A percentile compares a stretch with the other conserved stretches of the same genome.
Conservation (phyloP, 2,888 invertebrate species). For the Chloroclysta siterata region DNA sequence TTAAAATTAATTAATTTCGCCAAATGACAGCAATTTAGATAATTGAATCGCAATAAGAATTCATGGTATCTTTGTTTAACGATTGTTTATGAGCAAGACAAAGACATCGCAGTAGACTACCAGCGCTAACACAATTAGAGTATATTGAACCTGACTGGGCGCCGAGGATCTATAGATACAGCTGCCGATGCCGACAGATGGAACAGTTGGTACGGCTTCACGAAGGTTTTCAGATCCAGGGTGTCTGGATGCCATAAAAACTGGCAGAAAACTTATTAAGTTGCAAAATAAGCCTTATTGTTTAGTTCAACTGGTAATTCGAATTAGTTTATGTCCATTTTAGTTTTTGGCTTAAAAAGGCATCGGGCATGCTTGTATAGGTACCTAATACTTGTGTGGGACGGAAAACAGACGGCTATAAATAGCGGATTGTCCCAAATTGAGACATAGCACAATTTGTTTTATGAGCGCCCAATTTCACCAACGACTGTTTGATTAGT, state of each 20-base stretch:
- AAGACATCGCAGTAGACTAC: constrained; percentile 12
- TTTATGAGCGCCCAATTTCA: constrained; percentile 48
- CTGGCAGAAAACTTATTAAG: too few relatives aligned
- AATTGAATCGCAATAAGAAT: too few relatives aligned
- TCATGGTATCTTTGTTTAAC: not conserved
- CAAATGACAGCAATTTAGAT: too few relatives aligned
- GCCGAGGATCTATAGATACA: constrained; percentile 7
- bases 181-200: constrained; percentile 3
- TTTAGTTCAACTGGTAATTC: too few relatives aligned
- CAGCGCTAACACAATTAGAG: constrained; percentile 34
- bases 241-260: too few relatives aligned
- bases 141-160: constrained; percentile 35
- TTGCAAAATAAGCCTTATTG: too few relatives aligned
- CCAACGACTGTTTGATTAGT: constrained; percentile 43
- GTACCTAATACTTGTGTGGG: not conserved
- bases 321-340: not conserved
- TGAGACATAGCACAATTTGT: constrained; percentile 59
- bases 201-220: not conserved
- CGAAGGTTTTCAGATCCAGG: constrained; percentile 3
- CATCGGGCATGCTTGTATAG: not conserved
- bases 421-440: constrained; percentile 55
- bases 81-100: constrained; percentile 12
- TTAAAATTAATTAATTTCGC: too few relatives aligned
- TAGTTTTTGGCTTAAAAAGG: not conserved
- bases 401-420: constrained; percentile 39